These are phyloP conservation scores for Mormoops blainvillei DNA, from an alignment of 2,113 vertebrate genomes.

Conservation along the genomic window DNA sequence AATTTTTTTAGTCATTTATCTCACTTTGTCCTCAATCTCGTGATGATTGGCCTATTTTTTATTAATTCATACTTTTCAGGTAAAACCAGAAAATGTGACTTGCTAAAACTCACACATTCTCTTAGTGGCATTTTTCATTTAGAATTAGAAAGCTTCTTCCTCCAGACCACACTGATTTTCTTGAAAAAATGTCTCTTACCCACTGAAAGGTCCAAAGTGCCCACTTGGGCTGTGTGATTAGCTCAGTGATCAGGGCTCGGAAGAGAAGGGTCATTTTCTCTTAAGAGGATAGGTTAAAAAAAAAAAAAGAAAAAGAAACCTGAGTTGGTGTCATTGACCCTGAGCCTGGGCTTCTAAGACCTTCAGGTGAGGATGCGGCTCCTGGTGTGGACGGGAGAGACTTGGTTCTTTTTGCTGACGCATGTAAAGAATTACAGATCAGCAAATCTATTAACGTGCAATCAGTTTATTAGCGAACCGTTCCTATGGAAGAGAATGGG, in stretches of 20 bases:
- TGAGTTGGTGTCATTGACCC: not conserved
- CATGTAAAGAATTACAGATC: too few species aligned
- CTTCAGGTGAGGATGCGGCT: not conserved
- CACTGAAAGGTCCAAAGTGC: not conserved
- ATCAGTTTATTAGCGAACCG: too few species aligned
- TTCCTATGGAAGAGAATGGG: too few species aligned
- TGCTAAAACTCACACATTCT: not conserved
- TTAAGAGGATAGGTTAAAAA: not conserved
- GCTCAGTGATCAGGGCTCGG: not conserved
- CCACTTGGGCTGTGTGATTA: not conserved
- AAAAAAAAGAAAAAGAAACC: not conserved
- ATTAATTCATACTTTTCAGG: not conserved
- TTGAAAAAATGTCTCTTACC: not conserved
- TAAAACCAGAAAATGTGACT: not conserved
- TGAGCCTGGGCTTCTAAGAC: not conserved
- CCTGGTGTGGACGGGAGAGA: too few species aligned
- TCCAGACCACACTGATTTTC: not conserved
- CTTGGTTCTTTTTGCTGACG: too few species aligned
- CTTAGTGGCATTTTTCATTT: not conserved
- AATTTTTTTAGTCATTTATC: not conserved
- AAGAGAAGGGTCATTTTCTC: not conserved
- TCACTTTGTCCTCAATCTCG: not conserved
- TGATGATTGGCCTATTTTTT: not conserved
- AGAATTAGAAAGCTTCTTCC: not conserved
- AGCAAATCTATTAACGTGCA: too few species aligned